A percentile compares a stretch with the other conserved stretches of the same genome.
Conservation (phyloP, 2,888 invertebrate genomes). For the Lissonota sp. region DNA sequence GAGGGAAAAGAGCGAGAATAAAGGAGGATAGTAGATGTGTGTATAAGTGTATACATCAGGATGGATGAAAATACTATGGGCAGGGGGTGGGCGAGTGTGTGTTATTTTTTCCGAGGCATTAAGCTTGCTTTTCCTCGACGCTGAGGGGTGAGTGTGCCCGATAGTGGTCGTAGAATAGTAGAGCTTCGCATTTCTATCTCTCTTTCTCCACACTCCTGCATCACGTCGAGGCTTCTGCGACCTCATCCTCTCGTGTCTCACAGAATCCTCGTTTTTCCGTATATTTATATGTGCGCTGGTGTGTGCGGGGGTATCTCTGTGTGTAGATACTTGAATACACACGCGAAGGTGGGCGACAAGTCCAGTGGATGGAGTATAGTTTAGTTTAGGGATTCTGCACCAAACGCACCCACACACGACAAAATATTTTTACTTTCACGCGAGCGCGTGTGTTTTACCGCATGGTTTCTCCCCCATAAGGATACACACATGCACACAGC, state of each 20-base stretch:
- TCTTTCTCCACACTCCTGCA: background rate
- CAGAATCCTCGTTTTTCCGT: conserved; percentile 39
- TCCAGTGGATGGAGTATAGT: conserved; percentile 75
- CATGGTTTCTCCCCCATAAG: conserved; percentile 27
- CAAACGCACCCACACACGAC: conserved; percentile 66
- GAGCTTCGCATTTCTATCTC: conserved; percentile 23
- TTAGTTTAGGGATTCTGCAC: conserved; percentile 78
- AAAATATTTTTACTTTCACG: conserved; percentile 55
- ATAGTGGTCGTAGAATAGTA: conserved; percentile 71
- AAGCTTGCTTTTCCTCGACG: conserved; percentile 78
- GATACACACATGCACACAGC: background rate
- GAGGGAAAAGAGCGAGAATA: conserved; percentile 61
- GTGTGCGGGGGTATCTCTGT: too few species aligned
- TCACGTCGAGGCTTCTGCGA: conserved; percentile 33
- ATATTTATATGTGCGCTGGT: background rate
- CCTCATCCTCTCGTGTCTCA: conserved; percentile 18
- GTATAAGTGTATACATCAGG: background rate
- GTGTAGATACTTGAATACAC: conserved; percentile 1
- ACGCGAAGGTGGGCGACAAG: conserved; percentile 38
- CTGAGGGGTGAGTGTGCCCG: conserved; percentile 67
- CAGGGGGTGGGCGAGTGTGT: conserved; percentile 74
- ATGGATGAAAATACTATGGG: conserved; percentile 48
- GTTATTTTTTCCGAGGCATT: conserved; percentile 83
- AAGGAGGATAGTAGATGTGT: conserved; percentile 21
- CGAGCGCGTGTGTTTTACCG: conserved; percentile 11